A percentile compares a stretch with the other conserved stretches of the same genome.
Conservation (phyloP, 2,888 invertebrate genomes). For the Morinoia aosen region DNA sequence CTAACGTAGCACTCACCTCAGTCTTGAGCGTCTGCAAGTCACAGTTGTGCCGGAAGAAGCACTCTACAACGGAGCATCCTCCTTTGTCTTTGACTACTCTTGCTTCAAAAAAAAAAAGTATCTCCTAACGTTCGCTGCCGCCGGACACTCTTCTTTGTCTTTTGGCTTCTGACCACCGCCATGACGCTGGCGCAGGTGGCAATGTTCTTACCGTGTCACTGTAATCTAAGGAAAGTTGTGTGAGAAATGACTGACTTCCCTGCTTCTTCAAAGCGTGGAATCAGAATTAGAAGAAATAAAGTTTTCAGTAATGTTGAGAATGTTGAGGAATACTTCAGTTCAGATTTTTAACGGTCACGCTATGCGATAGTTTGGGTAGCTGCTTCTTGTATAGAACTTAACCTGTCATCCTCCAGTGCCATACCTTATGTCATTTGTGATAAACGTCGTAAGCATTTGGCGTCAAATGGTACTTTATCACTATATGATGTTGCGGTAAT, state of each 20-base stretch:
- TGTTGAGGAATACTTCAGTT: too few relatives aligned
- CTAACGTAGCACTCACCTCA: background rate
- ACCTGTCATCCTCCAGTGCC: too few relatives aligned
- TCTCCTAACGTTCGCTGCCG: background rate
- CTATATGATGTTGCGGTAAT: too few relatives aligned
- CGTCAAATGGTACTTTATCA: too few relatives aligned
- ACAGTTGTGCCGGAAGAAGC: background rate
- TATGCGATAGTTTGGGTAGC: too few relatives aligned
- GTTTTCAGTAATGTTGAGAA: too few relatives aligned
- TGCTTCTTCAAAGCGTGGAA: background rate
- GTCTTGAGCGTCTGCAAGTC: constrained; percentile 1
- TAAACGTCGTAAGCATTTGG: too few relatives aligned
- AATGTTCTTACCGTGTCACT: background rate
- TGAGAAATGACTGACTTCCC: background rate
- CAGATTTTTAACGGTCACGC: too few relatives aligned
- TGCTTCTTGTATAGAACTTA: too few relatives aligned
- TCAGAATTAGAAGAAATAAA: too few relatives aligned
- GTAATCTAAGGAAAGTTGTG: too few relatives aligned
- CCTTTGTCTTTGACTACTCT: background rate
- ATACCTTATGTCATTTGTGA: too few relatives aligned
- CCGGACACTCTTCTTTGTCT: background rate
- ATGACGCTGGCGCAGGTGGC: background rate
- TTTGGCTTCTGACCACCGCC: background rate
- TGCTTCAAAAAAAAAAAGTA: background rate
- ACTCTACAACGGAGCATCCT: background rate